A percentile compares a stretch with the other conserved stretches of the same genome.
Evolutionary conservation across 1,140 invertebrate genomes (phyloP).

Genomic region (Psix sp.): DNA sequence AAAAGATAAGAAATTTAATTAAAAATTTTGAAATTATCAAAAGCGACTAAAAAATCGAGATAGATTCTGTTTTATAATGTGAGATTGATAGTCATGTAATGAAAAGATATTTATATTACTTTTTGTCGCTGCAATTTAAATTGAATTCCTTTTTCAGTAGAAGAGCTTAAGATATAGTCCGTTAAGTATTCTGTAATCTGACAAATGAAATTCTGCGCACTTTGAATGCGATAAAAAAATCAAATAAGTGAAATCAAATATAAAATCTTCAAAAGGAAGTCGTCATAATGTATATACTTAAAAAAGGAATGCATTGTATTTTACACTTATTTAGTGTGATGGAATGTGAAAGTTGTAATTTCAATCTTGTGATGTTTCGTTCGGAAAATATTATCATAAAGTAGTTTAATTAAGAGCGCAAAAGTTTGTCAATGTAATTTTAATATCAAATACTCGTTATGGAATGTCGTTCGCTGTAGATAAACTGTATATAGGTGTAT

Average conservation of each 20-base stretch:
- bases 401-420: slow-evolving; percentile 14
- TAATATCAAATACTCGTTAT: background rate
- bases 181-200: slow-evolving; percentile 8
- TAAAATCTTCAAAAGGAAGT: too few relatives aligned
- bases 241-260: background rate
- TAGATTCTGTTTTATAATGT: too few relatives aligned
- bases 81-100: slow-evolving; percentile 1
- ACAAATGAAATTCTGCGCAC: slow-evolving; percentile 5
- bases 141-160: slow-evolving; percentile 19
- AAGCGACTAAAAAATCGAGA: too few relatives aligned
- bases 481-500: too few relatives aligned
- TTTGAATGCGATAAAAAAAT: background rate
- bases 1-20: too few relatives aligned
- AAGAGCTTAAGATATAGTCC: slow-evolving; percentile 7
- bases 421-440: slow-evolving; percentile 19
- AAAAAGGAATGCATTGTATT: too few relatives aligned
- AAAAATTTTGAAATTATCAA: too few relatives aligned
- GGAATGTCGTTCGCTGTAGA: too few relatives aligned
- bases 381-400: slow-evolving; percentile 15
- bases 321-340: too few relatives aligned
- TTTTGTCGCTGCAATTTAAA: slow-evolving; percentile 12
- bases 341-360: too few relatives aligned
- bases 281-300: too few relatives aligned
- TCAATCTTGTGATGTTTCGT: slow-evolving; percentile 4
- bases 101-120: slow-evolving; percentile 1